These are phyloP conservation scores for Scelioninae gen. 1 DNA, from an alignment of 2,888 invertebrate genomes.

Conservation along the genomic window DNA sequence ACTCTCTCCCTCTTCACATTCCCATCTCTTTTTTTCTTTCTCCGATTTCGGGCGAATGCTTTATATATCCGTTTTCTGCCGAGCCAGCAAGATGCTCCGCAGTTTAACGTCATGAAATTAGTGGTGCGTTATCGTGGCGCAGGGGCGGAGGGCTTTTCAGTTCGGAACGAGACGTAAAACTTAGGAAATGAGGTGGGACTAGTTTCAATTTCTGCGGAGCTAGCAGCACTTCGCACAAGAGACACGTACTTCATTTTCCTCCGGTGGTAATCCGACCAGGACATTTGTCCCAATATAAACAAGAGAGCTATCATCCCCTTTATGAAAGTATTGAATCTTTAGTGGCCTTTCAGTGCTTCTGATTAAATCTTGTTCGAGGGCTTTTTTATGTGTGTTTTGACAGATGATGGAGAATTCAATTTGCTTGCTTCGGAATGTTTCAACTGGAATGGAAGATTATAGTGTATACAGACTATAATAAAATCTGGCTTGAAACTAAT, in stretches of 20 bases:
- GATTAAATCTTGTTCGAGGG: conserved; percentile 51
- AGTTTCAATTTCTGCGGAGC: conserved; percentile 66
- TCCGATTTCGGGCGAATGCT: conserved; percentile 38
- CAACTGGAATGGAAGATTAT: background rate
- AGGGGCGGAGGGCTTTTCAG: conserved; percentile 41
- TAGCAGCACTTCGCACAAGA: conserved; percentile 60
- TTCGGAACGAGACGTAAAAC: conserved; percentile 61
- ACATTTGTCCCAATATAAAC: conserved; percentile 57
- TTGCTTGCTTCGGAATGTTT: conserved; percentile 4
- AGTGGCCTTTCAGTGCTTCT: conserved; percentile 25
- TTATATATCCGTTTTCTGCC: conserved; percentile 61
- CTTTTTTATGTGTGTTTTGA: conserved; percentile 42
- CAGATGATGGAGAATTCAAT: conserved; percentile 22
- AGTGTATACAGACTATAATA: too few species aligned
- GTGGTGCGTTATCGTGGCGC: conserved; percentile 56
- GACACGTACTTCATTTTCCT: conserved; percentile 65
- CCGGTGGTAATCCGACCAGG: conserved; percentile 26
- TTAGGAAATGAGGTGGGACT: conserved; percentile 60
- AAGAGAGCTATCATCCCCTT: conserved; percentile 45
- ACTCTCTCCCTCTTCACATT: too few species aligned
- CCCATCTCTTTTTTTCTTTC: too few species aligned
- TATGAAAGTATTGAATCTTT: conserved; percentile 55
- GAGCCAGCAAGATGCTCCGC: conserved; percentile 57
- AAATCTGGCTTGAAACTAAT: too few species aligned
- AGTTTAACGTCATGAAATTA: conserved; percentile 66